Evolutionary conservation across 2,113 vertebrate species (phyloP).

Genomic region (Chloropsis hardwickii): DNA sequence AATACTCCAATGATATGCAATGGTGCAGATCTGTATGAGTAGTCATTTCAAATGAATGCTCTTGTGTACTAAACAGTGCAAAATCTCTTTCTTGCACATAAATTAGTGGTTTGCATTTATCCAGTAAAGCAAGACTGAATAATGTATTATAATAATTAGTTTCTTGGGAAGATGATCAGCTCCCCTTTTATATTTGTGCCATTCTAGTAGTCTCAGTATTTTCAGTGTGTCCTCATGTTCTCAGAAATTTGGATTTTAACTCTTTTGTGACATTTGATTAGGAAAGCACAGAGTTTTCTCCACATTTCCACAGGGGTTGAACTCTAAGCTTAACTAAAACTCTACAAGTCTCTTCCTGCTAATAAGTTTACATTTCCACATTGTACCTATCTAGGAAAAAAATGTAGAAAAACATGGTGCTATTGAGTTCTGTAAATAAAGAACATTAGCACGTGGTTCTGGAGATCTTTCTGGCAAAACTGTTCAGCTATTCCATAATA

Average conservation of each 20-base stretch:
- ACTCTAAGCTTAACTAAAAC: neutral
- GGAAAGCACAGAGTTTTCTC: neutral
- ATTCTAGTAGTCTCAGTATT: neutral
- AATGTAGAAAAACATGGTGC: neutral
- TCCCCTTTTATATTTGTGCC: neutral
- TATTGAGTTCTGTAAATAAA: neutral
- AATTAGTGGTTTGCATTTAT: neutral
- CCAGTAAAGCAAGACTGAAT: neutral
- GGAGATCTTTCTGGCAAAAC: neutral
- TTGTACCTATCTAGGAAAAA: neutral
- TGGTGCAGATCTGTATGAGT: accelerated
- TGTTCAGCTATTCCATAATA: neutral
- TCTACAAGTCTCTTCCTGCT: neutral
- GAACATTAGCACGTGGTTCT: neutral
- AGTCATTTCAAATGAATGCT: neutral
- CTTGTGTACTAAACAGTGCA: neutral
- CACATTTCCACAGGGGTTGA: neutral
- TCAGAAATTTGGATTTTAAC: neutral
- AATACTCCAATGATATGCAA: neutral
- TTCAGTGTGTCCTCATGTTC: neutral
- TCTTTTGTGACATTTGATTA: neutral
- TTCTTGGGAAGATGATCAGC: neutral
- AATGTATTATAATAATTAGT: neutral
- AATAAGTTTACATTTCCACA: neutral
- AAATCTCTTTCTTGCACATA: neutral